These are phyloP conservation scores for Vireo altiloquus DNA, from an alignment of 2,113 vertebrate species.

Conservation along the genomic window DNA sequence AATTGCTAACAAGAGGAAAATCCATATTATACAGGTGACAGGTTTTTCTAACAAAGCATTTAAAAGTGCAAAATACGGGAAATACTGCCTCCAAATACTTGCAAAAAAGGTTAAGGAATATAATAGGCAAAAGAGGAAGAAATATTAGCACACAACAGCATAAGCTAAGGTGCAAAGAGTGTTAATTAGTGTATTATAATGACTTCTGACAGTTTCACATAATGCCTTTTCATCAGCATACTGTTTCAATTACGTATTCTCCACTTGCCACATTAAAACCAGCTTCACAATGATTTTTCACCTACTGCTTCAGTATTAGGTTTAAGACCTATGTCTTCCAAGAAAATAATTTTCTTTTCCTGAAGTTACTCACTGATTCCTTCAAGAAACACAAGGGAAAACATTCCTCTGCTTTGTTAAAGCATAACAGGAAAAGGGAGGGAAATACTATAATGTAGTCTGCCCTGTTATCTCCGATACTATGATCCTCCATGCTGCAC, in stretches of 20 bases:
- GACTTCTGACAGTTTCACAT: constrained; percentile 63
- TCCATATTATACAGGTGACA: not conserved
- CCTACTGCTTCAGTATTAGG: constrained; percentile 55
- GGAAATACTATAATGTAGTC: not conserved
- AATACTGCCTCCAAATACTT: not conserved
- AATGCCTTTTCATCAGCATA: constrained; percentile 68
- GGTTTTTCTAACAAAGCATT: not conserved
- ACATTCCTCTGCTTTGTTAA: constrained; percentile 10
- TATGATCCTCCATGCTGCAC: not conserved
- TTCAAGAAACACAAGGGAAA: not conserved
- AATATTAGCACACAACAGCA: constrained; percentile 49
- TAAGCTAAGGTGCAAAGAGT: constrained; percentile 24
- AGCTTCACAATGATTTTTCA: constrained; percentile 58
- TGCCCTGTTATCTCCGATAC: not conserved
- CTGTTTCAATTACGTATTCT: constrained; percentile 67
- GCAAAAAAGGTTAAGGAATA: constrained; percentile 43
- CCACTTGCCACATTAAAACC: constrained; percentile 55
- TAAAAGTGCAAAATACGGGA: not conserved
- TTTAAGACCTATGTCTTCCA: constrained; percentile 35
- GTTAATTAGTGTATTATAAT: constrained; percentile 68
- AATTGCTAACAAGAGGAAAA: constrained; percentile 24
- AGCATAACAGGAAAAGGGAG: constrained; percentile 2
- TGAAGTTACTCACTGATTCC: constrained; percentile 39
- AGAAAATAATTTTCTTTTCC: constrained; percentile 45
- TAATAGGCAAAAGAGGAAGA: constrained; percentile 39